phyloP scores from a whole-genome alignment of 92 coral and sea anemone genomes.

The Umimayanthus kanabou region DNA sequence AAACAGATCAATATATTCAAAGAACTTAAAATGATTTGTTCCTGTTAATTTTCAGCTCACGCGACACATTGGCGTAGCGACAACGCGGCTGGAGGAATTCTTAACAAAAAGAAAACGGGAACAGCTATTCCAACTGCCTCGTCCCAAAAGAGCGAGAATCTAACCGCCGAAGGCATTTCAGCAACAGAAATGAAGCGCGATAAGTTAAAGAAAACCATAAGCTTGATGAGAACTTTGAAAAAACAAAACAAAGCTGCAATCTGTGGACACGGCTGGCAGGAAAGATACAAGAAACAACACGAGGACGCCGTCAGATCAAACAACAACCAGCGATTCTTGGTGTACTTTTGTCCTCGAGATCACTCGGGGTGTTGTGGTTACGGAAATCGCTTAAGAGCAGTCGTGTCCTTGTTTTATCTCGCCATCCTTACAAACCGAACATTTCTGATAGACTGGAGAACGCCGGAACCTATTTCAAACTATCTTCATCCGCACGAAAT shows the following conservation, averaged over 20 bases:
- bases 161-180: not conserved
- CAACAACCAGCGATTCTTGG: conserved; percentile 56
- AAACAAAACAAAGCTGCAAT: conserved; percentile 16
- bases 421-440: conserved; percentile 85
- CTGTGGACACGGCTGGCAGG: conserved; percentile 84
- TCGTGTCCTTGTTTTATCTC: conserved; percentile 75
- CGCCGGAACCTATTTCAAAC: conserved; percentile 84
- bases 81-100: not conserved
- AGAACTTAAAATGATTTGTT: no score
- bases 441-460: conserved; percentile 81
- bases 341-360: conserved; percentile 74
- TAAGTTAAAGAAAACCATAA: not conserved
- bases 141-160: not conserved
- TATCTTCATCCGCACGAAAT: conserved; percentile 70
- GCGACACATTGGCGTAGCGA: not conserved
- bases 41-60: not conserved
- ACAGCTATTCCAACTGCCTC: not conserved
- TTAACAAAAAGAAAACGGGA: not conserved
- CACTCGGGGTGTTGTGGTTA: conserved; percentile 90
- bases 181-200: not conserved
- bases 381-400: conserved; percentile 86
- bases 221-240: not conserved
- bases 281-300: conserved; percentile 69
- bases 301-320: conserved; percentile 50
- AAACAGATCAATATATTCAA: no score